These are phyloP conservation scores for Gryon sp. DNA, from an alignment of 1,140 invertebrate species.

Conservation along the genomic window DNA sequence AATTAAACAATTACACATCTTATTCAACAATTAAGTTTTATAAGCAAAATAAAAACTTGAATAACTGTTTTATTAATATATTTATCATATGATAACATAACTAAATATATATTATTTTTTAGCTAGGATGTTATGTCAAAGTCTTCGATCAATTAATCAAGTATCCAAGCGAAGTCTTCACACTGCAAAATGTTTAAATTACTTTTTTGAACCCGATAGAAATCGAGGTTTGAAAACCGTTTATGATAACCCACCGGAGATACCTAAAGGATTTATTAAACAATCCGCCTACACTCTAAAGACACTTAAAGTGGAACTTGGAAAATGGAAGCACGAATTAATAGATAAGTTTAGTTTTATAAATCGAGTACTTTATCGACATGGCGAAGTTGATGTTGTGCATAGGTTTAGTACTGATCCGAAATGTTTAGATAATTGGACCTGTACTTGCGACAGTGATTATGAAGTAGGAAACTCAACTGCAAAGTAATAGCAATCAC, in stretches of 20 bases:
- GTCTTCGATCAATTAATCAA: neutral
- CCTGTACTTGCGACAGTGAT: constrained; percentile 88
- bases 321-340: constrained; percentile 84
- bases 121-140: constrained; percentile 19
- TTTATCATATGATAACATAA: too few species aligned
- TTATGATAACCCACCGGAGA: neutral
- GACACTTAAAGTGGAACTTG: too few species aligned
- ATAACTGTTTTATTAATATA: too few species aligned
- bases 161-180: constrained; percentile 25
- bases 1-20: too few species aligned
- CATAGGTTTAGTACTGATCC: constrained; percentile 84
- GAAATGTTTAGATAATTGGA: constrained; percentile 85
- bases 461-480: constrained; percentile 89
- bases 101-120: constrained; percentile 2
- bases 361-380: constrained; percentile 56
- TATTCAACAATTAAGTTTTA: too few species aligned
- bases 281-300: too few species aligned
- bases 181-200: constrained; percentile 20
- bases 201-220: neutral
- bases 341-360: constrained; percentile 79
- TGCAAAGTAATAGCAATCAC: too few species aligned
- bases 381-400: constrained; percentile 84
- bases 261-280: constrained; percentile 1
- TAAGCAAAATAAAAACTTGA: too few species aligned
- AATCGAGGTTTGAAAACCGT: neutral